Evolutionary conservation across 2,888 invertebrate genomes (phyloP).

Genomic region (Drosophila parthenogenetica): DNA sequence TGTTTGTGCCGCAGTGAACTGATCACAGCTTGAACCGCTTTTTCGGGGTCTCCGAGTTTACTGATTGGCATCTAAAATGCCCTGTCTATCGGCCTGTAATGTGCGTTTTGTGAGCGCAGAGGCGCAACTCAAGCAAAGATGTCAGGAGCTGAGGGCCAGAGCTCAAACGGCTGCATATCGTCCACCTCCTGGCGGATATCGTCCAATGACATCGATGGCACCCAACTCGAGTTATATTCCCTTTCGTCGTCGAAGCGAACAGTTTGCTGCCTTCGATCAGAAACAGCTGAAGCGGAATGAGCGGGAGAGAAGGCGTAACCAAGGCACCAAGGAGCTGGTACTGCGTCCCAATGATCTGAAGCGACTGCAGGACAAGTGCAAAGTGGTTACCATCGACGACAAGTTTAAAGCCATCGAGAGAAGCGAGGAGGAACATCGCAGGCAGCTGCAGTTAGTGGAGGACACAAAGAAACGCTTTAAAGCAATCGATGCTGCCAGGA

Average conservation of each 20-base stretch:
- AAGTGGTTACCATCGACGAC: slow-evolving; percentile 86
- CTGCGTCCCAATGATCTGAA: slow-evolving; percentile 87
- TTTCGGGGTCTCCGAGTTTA: too few species aligned
- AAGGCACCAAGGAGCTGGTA: slow-evolving; percentile 61
- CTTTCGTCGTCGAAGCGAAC: slow-evolving; percentile 51
- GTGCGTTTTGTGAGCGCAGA: slow-evolving; percentile 66
- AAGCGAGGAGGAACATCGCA: slow-evolving; percentile 84
- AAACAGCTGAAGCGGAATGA: slow-evolving; percentile 62
- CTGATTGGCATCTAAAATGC: slow-evolving; percentile 54
- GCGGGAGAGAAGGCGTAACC: slow-evolving; percentile 54
- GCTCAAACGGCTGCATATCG: slow-evolving; percentile 69
- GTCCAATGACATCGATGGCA: slow-evolving; percentile 51
- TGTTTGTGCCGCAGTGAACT: slow-evolving; percentile 11
- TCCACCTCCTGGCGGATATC: slow-evolving; percentile 49
- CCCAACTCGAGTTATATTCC: slow-evolving; percentile 12
- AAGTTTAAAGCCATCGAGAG: slow-evolving; percentile 84
- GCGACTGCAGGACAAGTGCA: slow-evolving; percentile 87
- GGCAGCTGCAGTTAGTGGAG: slow-evolving; percentile 87
- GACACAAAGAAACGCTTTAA: slow-evolving; percentile 86
- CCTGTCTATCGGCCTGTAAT: slow-evolving; percentile 78
- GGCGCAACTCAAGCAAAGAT: slow-evolving; percentile 57
- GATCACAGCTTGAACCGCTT: background rate
- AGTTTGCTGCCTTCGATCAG: slow-evolving; percentile 61
- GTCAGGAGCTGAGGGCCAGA: slow-evolving; percentile 57
- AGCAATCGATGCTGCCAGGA: slow-evolving; percentile 83